phyloP scores from a whole-genome alignment of 2,888 invertebrate genomes.

The Melanargia galathea region DNA sequence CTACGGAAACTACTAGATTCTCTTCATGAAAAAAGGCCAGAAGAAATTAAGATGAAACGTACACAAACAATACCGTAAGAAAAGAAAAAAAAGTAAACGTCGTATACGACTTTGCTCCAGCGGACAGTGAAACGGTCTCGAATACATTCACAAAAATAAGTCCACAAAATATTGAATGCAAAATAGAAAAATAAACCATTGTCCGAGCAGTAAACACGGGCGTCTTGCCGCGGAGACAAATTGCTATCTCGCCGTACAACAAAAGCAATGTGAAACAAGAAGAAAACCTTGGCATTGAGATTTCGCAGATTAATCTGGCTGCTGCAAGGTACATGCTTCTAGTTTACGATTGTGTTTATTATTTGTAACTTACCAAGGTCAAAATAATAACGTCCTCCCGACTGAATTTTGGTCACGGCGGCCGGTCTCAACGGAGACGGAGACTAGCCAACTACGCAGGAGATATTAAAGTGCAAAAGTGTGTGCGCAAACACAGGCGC shows the following conservation, averaged over 20 bases:
- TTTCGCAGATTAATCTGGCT: constrained; percentile 30
- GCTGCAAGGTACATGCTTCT: constrained; percentile 28
- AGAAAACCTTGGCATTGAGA: constrained; percentile 31
- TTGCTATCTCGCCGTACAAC: constrained; percentile 33
- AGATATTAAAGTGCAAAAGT: too few relatives aligned
- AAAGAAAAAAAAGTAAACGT: background rate
- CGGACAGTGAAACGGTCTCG: constrained; percentile 16
- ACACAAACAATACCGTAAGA: constrained; percentile 7
- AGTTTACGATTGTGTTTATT: constrained; percentile 23
- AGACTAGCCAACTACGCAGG: too few relatives aligned
- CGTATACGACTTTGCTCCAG: constrained; percentile 1
- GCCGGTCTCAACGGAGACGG: too few relatives aligned
- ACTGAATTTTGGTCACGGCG: too few relatives aligned
- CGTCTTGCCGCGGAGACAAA: constrained; percentile 29
- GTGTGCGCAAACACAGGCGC: too few relatives aligned
- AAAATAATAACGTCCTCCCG: too few relatives aligned
- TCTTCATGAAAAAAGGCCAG: background rate
- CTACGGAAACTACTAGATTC: background rate
- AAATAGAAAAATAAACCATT: constrained; percentile 31
- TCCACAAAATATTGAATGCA: constrained; percentile 26
- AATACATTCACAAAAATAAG: constrained; percentile 25
- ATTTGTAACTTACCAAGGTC: constrained; percentile 14
- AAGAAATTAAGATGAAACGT: background rate
- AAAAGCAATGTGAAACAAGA: constrained; percentile 34
- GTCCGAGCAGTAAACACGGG: constrained; percentile 27